These are phyloP conservation scores for Pseudochromis fuscus DNA, from an alignment of 2,797 vertebrate genomes.

Conservation along the genomic window DNA sequence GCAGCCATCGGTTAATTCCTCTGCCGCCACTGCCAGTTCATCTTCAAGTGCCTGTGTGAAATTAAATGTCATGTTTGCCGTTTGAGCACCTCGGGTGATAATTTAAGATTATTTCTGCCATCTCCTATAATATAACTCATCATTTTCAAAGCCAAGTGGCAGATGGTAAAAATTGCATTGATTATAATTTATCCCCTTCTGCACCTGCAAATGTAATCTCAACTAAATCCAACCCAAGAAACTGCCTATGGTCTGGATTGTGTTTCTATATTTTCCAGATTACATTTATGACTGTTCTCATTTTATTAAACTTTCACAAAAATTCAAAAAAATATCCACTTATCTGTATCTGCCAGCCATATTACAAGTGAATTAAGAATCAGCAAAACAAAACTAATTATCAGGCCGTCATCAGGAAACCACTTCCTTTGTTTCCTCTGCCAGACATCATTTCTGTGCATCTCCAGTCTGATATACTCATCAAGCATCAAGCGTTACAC, in stretches of 20 bases:
- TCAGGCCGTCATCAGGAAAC: constrained; percentile 11
- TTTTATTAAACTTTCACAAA: background rate
- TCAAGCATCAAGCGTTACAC: constrained; percentile 9
- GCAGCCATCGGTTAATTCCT: background rate
- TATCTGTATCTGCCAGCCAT: background rate
- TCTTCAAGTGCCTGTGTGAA: background rate
- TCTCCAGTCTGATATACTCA: constrained; percentile 15
- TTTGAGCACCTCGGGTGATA: background rate
- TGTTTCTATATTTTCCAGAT: background rate
- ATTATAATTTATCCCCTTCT: background rate
- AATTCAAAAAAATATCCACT: background rate
- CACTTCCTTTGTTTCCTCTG: constrained; percentile 8
- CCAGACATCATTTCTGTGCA: background rate
- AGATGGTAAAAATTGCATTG: background rate
- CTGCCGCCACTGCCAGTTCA: background rate
- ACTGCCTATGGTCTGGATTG: background rate
- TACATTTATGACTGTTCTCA: background rate
- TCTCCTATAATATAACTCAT: background rate
- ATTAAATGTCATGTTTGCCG: constrained; percentile 13
- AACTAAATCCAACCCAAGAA: background rate
- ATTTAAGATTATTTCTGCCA: background rate
- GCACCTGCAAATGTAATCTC: background rate
- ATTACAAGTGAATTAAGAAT: constrained; percentile 10
- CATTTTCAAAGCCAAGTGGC: background rate
- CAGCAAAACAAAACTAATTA: constrained; percentile 11